These are phyloP conservation scores for Tenthredo livida DNA, from an alignment of 2,888 invertebrate species.

Conservation along the genomic window DNA sequence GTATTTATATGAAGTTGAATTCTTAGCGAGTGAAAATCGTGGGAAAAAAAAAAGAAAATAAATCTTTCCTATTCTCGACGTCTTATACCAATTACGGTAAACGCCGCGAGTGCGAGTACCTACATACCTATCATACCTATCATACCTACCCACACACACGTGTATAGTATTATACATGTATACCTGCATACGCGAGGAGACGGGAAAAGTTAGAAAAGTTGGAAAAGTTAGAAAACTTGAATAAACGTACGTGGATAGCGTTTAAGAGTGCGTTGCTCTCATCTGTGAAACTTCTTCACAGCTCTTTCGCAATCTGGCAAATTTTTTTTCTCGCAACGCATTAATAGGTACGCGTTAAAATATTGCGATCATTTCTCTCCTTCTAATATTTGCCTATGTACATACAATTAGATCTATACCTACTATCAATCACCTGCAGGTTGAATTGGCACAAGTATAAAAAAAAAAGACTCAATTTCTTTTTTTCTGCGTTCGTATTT, in stretches of 20 bases:
- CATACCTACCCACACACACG: too few relatives aligned
- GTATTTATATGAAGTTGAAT: neutral
- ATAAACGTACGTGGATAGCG: neutral
- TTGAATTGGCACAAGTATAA: too few relatives aligned
- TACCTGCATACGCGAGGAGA: neutral
- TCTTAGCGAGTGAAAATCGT: neutral
- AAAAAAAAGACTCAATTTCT: neutral
- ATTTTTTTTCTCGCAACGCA: neutral
- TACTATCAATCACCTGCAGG: neutral
- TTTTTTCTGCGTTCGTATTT: neutral
- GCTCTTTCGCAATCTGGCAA: neutral
- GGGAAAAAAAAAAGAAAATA: neutral
- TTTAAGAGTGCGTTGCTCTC: slow-evolving; percentile 1
- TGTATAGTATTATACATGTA: too few relatives aligned
- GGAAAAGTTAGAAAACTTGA: slow-evolving; percentile 32
- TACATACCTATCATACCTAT: neutral
- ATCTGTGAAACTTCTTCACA: neutral
- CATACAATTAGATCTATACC: neutral
- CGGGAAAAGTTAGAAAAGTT: too few relatives aligned
- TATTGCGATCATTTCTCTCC: neutral
- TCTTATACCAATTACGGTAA: slow-evolving; percentile 1
- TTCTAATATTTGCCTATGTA: too few relatives aligned
- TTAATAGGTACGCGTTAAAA: too few relatives aligned
- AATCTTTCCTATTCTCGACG: neutral
- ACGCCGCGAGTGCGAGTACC: neutral